Base-by-base conservation (phyloP, 2,113 vertebrate genomes). In the Ariopsis seemanni region DNA sequence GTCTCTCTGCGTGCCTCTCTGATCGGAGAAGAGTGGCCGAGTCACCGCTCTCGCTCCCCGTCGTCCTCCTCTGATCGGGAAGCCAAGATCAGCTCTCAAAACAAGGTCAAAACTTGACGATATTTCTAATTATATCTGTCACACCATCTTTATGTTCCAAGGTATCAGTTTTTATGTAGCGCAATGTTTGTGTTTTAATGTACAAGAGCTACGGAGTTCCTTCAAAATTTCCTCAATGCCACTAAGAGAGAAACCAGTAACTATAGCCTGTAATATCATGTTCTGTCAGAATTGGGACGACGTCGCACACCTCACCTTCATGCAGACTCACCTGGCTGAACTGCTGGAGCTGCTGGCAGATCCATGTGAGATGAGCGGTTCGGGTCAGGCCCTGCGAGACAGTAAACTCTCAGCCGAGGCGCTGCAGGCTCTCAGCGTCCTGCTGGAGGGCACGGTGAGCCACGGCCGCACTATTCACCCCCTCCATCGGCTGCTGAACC, bases 1-100 rank as follows among this genome's bases (percentile, higher is more conserved):
- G 92, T 98, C 25, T 99, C 98, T 25, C 92, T 99, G 83, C 95
- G 98, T 11, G 95, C 94, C 10, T 99, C 98, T 34, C 92, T 99
- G 90, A 96, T 98, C 3, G 97, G 97, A 1, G 98, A 99, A 84
- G 98, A 99, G 82, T 99, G 98, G 98, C 98, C 98, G 67, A 97
- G 95, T 91, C 92, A 92, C 42, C 95, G 96, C 63, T 91, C 92
- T 53, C 96, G 93, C 91, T 95, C 94, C 6, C 93, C 89, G 5
- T 95, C 95, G 89, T 42, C 91, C 25, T 87, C 85, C 88, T 93
- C 95, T 53, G 93, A 97, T 63, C 91, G 96, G 62, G 90, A 95
- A 14, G 92, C 95, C 60, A 98, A 97, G 93, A 93, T 95, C 0
- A 91, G 89, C 88, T 92, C 93, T 7, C 96, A 97, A 20, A 97